phyloP scores from a whole-genome alignment of 2,113 vertebrate genomes.

The Oryzias celebensis region DNA sequence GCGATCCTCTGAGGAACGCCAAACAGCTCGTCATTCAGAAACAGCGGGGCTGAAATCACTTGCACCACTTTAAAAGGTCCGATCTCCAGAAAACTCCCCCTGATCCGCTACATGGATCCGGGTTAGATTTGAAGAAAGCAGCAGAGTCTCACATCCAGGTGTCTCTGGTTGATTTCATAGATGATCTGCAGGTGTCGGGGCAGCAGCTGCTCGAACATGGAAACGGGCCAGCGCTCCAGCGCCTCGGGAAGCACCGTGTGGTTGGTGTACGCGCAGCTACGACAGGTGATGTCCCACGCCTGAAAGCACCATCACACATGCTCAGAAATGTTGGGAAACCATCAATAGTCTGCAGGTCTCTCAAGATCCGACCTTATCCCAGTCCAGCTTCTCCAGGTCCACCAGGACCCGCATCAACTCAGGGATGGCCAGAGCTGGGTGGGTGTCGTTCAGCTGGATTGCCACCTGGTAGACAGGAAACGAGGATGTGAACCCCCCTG shows the following conservation, averaged over 20 bases:
- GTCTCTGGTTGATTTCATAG: constrained; percentile 93
- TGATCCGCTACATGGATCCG: too few relatives aligned
- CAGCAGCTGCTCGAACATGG: constrained; percentile 88
- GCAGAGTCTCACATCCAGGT: constrained; percentile 82
- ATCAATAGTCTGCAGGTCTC: too few relatives aligned
- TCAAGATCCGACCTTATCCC: constrained; percentile 81
- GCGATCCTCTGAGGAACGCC: constrained; percentile 75
- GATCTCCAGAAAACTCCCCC: too few relatives aligned
- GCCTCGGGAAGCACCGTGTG: constrained; percentile 97
- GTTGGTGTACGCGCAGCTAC: constrained; percentile 96
- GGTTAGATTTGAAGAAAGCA: too few relatives aligned
- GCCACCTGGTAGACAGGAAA: constrained; percentile 80
- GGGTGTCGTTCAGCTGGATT: constrained; percentile 95
- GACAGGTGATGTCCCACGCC: constrained; percentile 91
- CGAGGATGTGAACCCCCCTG: too few relatives aligned
- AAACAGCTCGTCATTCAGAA: too few relatives aligned
- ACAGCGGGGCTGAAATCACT: too few relatives aligned
- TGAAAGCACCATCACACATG: constrained; percentile 35
- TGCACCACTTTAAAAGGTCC: too few relatives aligned
- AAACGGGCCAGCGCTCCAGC: constrained; percentile 94
- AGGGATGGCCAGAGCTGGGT: constrained; percentile 93
- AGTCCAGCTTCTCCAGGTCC: constrained; percentile 91
- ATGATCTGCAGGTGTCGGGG: constrained; percentile 96
- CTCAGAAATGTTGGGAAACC: too few relatives aligned
- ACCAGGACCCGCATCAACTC: constrained; percentile 95